Percentiles rank a stretch among this genome's conserved stretches.
phyloP scores from a whole-genome alignment of 1,140 invertebrate genomes.

The Andricus grossulariae region DNA sequence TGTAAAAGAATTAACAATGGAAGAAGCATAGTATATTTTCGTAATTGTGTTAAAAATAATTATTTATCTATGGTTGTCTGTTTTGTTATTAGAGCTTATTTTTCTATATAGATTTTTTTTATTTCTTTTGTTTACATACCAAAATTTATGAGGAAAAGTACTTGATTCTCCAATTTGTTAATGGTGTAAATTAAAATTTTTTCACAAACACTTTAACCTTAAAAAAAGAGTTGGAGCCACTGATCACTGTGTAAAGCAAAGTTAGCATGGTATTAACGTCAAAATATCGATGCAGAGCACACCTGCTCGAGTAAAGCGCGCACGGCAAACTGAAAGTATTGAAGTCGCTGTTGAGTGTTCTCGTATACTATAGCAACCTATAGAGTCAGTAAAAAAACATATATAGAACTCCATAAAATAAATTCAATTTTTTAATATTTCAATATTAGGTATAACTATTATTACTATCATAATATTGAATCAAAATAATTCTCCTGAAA shows the following conservation, averaged over 20 bases:
- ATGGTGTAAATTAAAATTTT: background rate
- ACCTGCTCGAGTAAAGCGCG: slow-evolving; percentile 20
- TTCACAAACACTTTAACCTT: background rate
- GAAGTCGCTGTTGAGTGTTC: background rate
- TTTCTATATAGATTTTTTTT: too few species aligned
- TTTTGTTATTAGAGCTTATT: too few species aligned
- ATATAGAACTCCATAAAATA: background rate
- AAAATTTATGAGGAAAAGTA: background rate
- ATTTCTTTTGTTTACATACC: background rate
- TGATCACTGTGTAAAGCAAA: slow-evolving; percentile 2
- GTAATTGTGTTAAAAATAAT: too few species aligned
- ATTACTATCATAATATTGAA: background rate
- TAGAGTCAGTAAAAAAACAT: background rate
- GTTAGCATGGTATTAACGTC: slow-evolving; percentile 6
- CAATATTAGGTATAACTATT: background rate
- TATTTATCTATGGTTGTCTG: too few species aligned
- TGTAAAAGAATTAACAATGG: too few species aligned
- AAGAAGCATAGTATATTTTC: too few species aligned
- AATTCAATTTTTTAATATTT: background rate
- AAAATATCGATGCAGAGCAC: slow-evolving; percentile 5
- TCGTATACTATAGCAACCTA: slow-evolving; percentile 9
- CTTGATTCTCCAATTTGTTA: background rate
- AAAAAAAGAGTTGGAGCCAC: slow-evolving; percentile 9
- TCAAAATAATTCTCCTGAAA: too few species aligned
- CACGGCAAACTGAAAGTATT: slow-evolving; percentile 7